Conservation (phyloP, 1,140 invertebrate genomes). For the Colletes gigas region DNA sequence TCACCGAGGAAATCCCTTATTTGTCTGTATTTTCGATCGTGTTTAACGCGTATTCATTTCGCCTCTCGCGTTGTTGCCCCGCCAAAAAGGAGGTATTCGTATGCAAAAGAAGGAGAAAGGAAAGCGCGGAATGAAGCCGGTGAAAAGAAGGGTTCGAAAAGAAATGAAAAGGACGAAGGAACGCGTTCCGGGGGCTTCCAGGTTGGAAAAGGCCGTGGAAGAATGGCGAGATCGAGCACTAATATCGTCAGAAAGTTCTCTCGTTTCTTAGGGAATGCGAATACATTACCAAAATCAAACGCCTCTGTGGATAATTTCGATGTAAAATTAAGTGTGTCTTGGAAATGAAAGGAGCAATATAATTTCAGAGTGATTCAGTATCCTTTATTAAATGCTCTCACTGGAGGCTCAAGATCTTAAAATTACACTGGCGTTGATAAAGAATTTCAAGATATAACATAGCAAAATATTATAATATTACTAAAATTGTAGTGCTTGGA, state of each 20-base stretch:
- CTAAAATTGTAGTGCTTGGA: no score
- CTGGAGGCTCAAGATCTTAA: no score
- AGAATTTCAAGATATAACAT: no score
- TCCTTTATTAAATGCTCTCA: no score
- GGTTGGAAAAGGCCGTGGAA: neutral
- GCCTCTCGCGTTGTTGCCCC: no score
- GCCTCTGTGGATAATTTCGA: neutral
- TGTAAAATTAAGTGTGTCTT: neutral
- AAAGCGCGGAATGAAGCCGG: neutral
- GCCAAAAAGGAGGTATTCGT: conserved; percentile 8
- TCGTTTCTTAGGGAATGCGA: neutral
- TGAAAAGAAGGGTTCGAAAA: conserved; percentile 10
- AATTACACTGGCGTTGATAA: no score
- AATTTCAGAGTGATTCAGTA: no score
- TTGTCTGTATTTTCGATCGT: no score
- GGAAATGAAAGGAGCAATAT: neutral
- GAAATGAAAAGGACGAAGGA: neutral
- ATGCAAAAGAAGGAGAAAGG: conserved; percentile 1
- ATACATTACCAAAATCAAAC: neutral
- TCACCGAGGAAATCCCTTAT: no score
- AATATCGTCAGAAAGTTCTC: conserved; percentile 1
- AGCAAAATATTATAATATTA: no score
- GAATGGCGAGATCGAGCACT: neutral
- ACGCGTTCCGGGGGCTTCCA: neutral
- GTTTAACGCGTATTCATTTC: no score